Evolutionary conservation across 2,113 vertebrate genomes (phyloP).

Genomic region (Bubo scandiacus): DNA sequence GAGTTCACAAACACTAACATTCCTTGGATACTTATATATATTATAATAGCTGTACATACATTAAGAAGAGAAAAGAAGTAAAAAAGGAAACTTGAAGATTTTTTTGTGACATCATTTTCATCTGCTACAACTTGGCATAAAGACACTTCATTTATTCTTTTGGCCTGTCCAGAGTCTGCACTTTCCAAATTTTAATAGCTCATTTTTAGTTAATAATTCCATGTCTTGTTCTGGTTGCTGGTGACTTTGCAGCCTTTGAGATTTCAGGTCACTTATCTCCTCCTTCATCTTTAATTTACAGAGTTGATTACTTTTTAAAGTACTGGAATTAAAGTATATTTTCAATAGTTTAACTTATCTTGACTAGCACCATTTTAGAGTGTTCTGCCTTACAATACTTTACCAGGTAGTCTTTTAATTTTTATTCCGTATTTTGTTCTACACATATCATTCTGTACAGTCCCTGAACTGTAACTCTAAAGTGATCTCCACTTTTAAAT

Average conservation of each 20-base stretch:
- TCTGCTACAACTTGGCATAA: background rate
- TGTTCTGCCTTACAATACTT: background rate
- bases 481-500: background rate
- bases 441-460: background rate
- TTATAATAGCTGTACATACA: background rate
- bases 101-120: background rate
- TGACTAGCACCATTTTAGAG: background rate
- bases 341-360: background rate
- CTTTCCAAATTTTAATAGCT: background rate
- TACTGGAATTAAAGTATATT: background rate
- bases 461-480: background rate
- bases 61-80: background rate
- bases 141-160: background rate
- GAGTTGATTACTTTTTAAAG: background rate
- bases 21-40: background rate
- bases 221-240: background rate
- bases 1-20: background rate
- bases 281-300: slow-evolving; percentile 11
- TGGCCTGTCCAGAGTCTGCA: background rate
- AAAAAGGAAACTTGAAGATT: background rate
- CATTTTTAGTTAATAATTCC: background rate
- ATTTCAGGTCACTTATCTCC: background rate
- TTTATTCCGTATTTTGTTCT: background rate
- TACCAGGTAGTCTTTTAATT: background rate
- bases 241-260: background rate